These are phyloP conservation scores for Neosilurus hyrtlii DNA, from an alignment of 2,797 vertebrate genomes.

Conservation along the genomic window DNA sequence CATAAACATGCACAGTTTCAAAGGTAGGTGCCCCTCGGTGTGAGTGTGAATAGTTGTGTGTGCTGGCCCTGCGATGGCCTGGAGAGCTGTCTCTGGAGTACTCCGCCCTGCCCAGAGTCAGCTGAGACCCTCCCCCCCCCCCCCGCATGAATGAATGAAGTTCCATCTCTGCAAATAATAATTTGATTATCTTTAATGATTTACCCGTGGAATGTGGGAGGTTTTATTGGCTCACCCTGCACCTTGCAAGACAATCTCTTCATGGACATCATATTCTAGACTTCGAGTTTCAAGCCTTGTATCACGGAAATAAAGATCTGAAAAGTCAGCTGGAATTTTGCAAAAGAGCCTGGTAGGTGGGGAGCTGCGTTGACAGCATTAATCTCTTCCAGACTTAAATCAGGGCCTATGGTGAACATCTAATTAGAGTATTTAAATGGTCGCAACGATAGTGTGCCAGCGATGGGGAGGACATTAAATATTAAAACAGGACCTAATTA, in stretches of 20 bases:
- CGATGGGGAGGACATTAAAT: slow-evolving; percentile 60
- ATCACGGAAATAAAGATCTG: background rate
- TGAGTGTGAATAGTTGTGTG: no score
- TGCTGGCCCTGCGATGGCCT: no score
- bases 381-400: slow-evolving; percentile 47
- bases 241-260: background rate
- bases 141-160: no score
- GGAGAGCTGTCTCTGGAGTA: no score
- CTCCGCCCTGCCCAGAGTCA: no score
- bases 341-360: background rate
- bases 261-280: background rate
- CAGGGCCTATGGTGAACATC: slow-evolving; percentile 51
- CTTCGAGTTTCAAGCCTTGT: background rate
- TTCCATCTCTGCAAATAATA: no score
- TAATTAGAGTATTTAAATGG: slow-evolving; percentile 59
- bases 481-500: slow-evolving; percentile 65
- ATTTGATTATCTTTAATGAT: no score
- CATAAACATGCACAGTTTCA: no score
- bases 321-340: slow-evolving; percentile 20
- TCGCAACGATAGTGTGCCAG: slow-evolving; percentile 45
- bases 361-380: slow-evolving; percentile 41
- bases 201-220: no score
- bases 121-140: no score
- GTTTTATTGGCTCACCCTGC: no score
- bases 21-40: no score